Conservation (phyloP, 2,888 invertebrate genomes). For the Temnothorax ravouxi region DNA sequence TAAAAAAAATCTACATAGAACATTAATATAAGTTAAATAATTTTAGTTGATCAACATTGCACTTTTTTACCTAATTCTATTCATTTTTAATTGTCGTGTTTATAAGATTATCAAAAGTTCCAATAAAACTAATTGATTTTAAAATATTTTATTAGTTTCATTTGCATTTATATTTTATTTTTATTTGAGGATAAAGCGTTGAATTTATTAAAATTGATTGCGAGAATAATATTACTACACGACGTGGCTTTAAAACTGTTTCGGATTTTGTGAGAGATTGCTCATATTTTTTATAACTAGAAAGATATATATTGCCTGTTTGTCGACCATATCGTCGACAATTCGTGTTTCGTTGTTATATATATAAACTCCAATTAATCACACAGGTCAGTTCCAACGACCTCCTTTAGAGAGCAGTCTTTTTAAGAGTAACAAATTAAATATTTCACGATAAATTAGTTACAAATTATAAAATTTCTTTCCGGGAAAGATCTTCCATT, state of each 20-base stretch:
- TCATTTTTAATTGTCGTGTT: not conserved
- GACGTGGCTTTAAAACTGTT: conserved; percentile 10
- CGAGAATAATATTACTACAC: not conserved
- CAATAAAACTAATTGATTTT: not conserved
- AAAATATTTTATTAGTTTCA: conserved; percentile 9
- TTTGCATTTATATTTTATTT: not conserved
- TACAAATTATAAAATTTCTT: not conserved
- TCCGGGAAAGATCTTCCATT: not conserved
- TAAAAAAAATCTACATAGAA: not conserved
- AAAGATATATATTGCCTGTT: conserved; percentile 34
- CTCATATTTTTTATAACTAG: conserved; percentile 33
- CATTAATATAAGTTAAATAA: not conserved
- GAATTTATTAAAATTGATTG: conserved; percentile 18
- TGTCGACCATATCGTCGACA: conserved; percentile 23
- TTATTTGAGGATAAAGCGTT: not conserved
- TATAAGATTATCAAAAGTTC: not conserved
- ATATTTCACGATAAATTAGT: not conserved
- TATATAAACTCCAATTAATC: conserved; percentile 32
- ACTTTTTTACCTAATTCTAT: not conserved
- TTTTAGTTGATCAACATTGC: not conserved
- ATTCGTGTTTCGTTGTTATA: conserved; percentile 23
- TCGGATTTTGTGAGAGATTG: conserved; percentile 12
- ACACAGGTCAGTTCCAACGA: conserved; percentile 28
- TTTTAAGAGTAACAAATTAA: conserved; percentile 17
- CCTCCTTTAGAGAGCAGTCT: not conserved